A percentile compares a stretch with the other conserved stretches of the same genome.
These are phyloP conservation scores for Penaeus vannamei DNA, from an alignment of 1,140 invertebrate species.

Conservation along the genomic window DNA sequence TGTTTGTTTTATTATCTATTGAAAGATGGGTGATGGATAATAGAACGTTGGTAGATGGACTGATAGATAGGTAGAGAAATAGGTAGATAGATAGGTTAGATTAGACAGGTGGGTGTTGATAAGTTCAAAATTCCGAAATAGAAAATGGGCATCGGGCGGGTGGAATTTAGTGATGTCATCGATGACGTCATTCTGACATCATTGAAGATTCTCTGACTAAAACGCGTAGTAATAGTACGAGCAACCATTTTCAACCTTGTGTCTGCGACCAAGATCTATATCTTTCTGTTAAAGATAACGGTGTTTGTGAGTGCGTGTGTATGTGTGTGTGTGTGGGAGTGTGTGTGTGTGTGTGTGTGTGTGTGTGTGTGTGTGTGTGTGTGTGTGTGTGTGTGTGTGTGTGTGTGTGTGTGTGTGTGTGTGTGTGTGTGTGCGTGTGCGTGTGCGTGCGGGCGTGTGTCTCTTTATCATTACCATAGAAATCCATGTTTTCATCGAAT, in stretches of 20 bases:
- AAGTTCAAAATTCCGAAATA: no score
- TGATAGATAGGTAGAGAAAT: neutral
- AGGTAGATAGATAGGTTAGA: neutral
- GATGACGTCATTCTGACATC: no score
- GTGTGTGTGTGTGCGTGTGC: neutral
- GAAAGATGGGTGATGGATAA: neutral
- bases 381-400: neutral
- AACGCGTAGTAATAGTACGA: no score
- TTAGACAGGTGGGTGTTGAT: neutral
- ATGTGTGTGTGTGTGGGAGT: no score
- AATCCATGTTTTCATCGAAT: neutral
- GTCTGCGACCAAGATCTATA: no score
- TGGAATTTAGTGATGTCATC: no score
- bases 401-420: neutral
- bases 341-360: no score
- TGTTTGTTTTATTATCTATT: neutral
- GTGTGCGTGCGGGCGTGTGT: neutral
- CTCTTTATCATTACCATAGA: neutral
- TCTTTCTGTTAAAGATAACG: no score
- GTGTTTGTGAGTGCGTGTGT: no score
- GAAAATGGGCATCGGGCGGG: no score
- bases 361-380: neutral
- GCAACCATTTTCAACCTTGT: no score
- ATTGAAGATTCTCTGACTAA: no score
- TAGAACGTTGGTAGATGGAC: neutral